Conservation (phyloP, 2,797 vertebrate genomes). For the Acanthurus lineatus region DNA sequence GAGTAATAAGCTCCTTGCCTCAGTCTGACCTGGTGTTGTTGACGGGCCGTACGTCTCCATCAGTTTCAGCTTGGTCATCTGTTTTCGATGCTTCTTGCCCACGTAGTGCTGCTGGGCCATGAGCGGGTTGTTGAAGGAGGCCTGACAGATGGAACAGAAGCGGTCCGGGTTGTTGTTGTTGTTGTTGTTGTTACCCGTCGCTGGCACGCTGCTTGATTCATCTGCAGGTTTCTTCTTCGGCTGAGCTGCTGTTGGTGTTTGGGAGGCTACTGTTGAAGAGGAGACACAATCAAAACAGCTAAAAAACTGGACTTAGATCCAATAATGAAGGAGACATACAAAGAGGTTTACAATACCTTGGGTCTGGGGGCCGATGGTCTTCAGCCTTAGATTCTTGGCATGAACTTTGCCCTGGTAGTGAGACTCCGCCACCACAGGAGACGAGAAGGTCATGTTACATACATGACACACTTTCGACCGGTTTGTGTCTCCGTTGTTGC, state of each 20-base stretch:
- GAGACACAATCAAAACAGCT: not conserved
- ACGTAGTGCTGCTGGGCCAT: slow-evolving; percentile 98
- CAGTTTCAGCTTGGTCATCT: slow-evolving; percentile 94
- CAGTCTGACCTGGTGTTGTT: slow-evolving; percentile 77
- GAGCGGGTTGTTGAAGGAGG: slow-evolving; percentile 95
- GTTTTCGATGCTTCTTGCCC: slow-evolving; percentile 97
- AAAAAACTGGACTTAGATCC: not conserved
- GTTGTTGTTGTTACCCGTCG: slow-evolving; percentile 55
- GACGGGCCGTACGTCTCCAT: slow-evolving; percentile 93
- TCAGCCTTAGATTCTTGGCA: slow-evolving; percentile 93
- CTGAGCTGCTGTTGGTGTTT: slow-evolving; percentile 36
- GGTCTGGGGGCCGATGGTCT: slow-evolving; percentile 84
- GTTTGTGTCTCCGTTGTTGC: slow-evolving; percentile 87
- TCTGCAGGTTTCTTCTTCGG: slow-evolving; percentile 71
- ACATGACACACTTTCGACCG: slow-evolving; percentile 91
- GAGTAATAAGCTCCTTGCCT: too few species aligned
- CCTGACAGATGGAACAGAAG: slow-evolving; percentile 96
- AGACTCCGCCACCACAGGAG: slow-evolving; percentile 93
- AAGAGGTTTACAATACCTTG: slow-evolving; percentile 81
- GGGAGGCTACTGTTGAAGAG: slow-evolving; percentile 36
- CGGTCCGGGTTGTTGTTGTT: slow-evolving; percentile 88
- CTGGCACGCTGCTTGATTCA: not conserved
- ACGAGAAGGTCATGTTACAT: slow-evolving; percentile 98
- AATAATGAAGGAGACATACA: not conserved
- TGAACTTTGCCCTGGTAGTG: slow-evolving; percentile 98